Evolutionary conservation across 2,888 invertebrate genomes (phyloP), one percentile per base, ranked within the genome.

Genomic region (Limenitis arthemis): DNA sequence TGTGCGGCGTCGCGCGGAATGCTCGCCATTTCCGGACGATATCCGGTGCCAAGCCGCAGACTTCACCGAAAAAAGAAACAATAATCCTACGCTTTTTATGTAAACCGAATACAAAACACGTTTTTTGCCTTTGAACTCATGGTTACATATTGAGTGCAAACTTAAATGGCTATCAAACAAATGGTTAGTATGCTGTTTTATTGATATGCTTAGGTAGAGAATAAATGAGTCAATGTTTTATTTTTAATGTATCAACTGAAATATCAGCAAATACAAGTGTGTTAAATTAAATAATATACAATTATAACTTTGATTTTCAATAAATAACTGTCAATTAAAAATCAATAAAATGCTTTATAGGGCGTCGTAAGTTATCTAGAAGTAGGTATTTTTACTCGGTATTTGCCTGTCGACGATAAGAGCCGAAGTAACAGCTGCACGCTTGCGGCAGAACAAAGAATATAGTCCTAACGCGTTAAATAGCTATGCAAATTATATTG

Each of bases 21-120:
- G 84, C 74, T 62, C 66, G 80, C 80, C 77, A 86, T 86, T 85
- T 86, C 86, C 86, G 84, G 85, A 83, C 77, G 74, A 75, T 81
- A 77, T 86, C 86, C 86, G 86, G 79, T 43, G 41, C 48, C 59
- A 50, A 50, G 48, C 57, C 58, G 51, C 59, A 63, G 44, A 60
- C 59, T 60, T 54, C 33, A 51, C 44, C 49, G 47, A 58, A 51
- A 61, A 62, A 56, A 53, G 53, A 47, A 60, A 56, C 51, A 62
- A 31, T 49, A 54, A 49, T 49, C 51, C 53, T 47, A 53, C 49
- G 37, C 53, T 56, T 44, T 54, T 49, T 42, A 41, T 39, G 47
- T 36, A n/a, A 42, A 34, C 40, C 51, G 46, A 53, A 33, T 46
- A 51, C 54, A 60, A 58, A 56, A 56, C 54, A 49, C 52, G 53